Conservation (phyloP, 2,888 invertebrate genomes). For the Lumbricus terrestris region DNA sequence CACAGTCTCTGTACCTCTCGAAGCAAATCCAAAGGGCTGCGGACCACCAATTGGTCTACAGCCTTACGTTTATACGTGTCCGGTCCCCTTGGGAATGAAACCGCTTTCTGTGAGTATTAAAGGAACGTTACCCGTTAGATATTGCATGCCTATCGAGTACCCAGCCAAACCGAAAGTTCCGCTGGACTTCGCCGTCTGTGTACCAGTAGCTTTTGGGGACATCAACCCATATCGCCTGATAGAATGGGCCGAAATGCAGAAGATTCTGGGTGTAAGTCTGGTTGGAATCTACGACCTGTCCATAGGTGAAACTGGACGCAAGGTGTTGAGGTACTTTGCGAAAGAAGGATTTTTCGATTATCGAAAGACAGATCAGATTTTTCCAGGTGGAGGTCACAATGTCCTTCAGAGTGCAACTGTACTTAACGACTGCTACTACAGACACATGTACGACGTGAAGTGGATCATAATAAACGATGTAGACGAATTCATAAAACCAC, state of each 20-base stretch:
- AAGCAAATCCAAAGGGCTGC: not conserved
- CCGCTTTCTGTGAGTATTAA: not conserved
- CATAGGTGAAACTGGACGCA: slow-evolving; percentile 7
- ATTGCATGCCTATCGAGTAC: slow-evolving; percentile 23
- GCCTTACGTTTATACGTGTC: not conserved
- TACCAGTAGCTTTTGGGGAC: slow-evolving; percentile 29
- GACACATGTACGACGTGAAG: slow-evolving; percentile 31
- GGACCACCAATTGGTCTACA: not conserved
- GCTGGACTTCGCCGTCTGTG: slow-evolving; percentile 32
- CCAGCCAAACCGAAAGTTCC: slow-evolving; percentile 16
- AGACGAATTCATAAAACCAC: slow-evolving; percentile 37
- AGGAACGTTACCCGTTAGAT: not conserved
- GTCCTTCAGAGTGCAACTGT: slow-evolving; percentile 3
- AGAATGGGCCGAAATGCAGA: slow-evolving; percentile 34
- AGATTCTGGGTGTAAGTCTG: slow-evolving; percentile 27
- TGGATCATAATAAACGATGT: slow-evolving; percentile 34
- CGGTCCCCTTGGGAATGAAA: not conserved
- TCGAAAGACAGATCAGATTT: slow-evolving; percentile 17
- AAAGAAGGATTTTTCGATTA: slow-evolving; percentile 24
- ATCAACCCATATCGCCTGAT: slow-evolving; percentile 22
- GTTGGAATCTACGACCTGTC: slow-evolving; percentile 31
- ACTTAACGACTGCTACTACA: slow-evolving; percentile 36
- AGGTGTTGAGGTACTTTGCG: slow-evolving; percentile 24
- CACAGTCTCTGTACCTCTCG: not conserved
- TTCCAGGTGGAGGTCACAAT: slow-evolving; percentile 19